Conservation (phyloP, 2,113 vertebrate genomes). For the Eudyptes chrysolophus region DNA sequence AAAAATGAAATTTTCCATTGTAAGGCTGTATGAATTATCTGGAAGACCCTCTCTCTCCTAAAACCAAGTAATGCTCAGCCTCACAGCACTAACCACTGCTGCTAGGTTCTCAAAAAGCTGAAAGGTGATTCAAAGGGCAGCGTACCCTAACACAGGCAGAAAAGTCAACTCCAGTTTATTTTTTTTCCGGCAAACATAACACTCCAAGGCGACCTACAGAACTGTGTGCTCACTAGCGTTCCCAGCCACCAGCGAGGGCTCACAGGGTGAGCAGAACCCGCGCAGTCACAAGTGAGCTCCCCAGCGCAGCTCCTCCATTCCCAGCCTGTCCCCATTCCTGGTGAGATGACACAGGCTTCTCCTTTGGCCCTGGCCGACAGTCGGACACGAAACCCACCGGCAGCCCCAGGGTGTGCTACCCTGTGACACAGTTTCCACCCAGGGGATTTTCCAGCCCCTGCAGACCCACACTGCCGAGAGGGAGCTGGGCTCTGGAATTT, state of each 20-base stretch:
- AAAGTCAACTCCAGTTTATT: background rate
- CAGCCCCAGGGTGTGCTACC: background rate
- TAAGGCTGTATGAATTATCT: background rate
- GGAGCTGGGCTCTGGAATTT: background rate
- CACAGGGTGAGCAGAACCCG: accelerated
- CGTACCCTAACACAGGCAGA: background rate
- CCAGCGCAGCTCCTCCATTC: background rate
- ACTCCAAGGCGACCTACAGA: background rate
- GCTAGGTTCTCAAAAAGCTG: background rate
- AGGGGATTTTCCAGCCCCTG: background rate
- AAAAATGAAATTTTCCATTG: background rate
- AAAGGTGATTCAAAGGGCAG: background rate
- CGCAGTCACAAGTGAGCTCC: background rate
- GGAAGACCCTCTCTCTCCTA: background rate
- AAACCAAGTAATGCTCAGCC: background rate
- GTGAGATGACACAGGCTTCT: background rate
- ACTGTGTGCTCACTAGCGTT: accelerated
- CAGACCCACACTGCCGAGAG: background rate
- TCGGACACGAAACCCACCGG: accelerated
- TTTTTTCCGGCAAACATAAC: background rate
- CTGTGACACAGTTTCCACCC: background rate
- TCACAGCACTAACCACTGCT: background rate
- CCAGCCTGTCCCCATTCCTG: accelerated
- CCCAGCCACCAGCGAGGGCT: background rate
- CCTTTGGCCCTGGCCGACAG: background rate